These are phyloP conservation scores for Physocephala rufipes DNA, from an alignment of 2,888 invertebrate genomes.

Conservation along the genomic window DNA sequence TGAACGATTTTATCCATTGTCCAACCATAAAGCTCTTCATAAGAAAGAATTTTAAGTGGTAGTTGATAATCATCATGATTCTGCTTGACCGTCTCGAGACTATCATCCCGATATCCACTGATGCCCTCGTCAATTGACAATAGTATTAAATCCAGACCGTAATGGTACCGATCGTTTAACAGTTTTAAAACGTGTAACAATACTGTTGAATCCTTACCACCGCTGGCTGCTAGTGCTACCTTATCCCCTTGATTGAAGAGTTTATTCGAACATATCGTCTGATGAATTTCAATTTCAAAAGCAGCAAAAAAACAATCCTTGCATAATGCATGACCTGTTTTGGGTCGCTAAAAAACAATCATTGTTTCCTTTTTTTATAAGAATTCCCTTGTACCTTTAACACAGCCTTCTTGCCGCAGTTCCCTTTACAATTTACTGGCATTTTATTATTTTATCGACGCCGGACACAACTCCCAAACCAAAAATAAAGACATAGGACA, in stretches of 20 bases:
- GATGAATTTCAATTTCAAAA: slow-evolving; percentile 95
- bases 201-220: slow-evolving; percentile 97
- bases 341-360: slow-evolving; percentile 74
- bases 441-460: slow-evolving; percentile 63
- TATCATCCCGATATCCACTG: slow-evolving; percentile 94
- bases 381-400: slow-evolving; percentile 71
- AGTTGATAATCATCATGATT: slow-evolving; percentile 94
- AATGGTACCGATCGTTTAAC: slow-evolving; percentile 88
- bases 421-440: slow-evolving; percentile 75
- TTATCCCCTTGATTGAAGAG: slow-evolving; percentile 85
- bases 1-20: slow-evolving; percentile 98
- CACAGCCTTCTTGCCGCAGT: slow-evolving; percentile 79
- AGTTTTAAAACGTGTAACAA: slow-evolving; percentile 84
- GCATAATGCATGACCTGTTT: slow-evolving; percentile 91
- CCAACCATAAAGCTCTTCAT: slow-evolving; percentile 98
- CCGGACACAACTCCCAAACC: too few species aligned
- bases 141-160: slow-evolving; percentile 87
- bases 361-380: background rate
- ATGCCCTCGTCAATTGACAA: slow-evolving; percentile 99
- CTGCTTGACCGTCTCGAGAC: slow-evolving; percentile 93
- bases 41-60: slow-evolving; percentile 93
- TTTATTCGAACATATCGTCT: slow-evolving; percentile 82
- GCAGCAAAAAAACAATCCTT: slow-evolving; percentile 93
- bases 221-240: slow-evolving; percentile 93
- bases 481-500: too few species aligned